Percentiles rank a stretch among this genome's conserved stretches.
These are phyloP conservation scores for Anguilla marmorata DNA, from an alignment of 2,797 vertebrate genomes.

Conservation along the genomic window DNA sequence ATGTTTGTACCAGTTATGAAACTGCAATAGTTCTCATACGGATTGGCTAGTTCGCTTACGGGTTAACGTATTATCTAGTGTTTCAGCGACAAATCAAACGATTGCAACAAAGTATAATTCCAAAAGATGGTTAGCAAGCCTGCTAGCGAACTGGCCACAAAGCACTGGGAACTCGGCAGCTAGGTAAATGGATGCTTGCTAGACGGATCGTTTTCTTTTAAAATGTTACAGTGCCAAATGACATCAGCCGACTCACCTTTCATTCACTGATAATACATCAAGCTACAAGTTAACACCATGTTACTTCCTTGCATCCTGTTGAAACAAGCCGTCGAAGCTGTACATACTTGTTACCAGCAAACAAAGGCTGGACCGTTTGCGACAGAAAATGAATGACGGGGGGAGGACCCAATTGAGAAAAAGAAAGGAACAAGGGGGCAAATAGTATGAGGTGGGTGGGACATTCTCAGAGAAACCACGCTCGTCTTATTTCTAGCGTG, in stretches of 20 bases:
- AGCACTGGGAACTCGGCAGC: neutral
- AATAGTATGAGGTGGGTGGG: slow-evolving; percentile 15
- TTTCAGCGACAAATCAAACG: neutral
- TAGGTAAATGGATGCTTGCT: neutral
- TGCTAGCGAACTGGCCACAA: neutral
- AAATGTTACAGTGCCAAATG: neutral
- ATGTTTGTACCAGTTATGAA: neutral
- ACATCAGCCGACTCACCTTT: neutral
- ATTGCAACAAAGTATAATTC: slow-evolving; percentile 11
- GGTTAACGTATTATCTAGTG: neutral
- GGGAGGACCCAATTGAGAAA: neutral
- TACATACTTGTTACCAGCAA: slow-evolving; percentile 14
- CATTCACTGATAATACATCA: neutral
- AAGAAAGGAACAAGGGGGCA: neutral
- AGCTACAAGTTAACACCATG: neutral
- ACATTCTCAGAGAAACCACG: slow-evolving; percentile 2
- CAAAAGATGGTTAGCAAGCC: neutral
- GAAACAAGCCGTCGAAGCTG: neutral
- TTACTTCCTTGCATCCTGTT: slow-evolving; percentile 3
- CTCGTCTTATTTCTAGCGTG: neutral
- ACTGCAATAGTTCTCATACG: neutral
- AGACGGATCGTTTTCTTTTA: neutral
- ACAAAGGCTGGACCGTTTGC: slow-evolving; percentile 18
- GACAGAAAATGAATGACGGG: slow-evolving; percentile 11
- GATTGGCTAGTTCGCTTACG: neutral